Evolutionary conservation across 2,797 vertebrate genomes (phyloP).

Genomic region (Nyctibius grandis): DNA sequence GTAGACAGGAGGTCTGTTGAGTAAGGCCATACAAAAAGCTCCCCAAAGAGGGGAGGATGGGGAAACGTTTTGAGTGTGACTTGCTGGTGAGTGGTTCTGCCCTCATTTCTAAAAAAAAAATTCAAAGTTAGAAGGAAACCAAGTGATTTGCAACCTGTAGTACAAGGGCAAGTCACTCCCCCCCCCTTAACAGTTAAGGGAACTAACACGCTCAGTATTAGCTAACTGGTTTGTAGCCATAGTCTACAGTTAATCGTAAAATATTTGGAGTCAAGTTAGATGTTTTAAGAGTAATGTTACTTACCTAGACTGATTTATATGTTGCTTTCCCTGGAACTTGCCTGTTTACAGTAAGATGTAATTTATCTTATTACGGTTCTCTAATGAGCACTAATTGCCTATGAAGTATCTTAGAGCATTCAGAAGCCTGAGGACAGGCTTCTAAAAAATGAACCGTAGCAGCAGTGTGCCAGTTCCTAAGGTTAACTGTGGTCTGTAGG

Average conservation of each 20-base stretch:
- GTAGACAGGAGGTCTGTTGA: too few species aligned
- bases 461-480: neutral
- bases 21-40: neutral
- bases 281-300: neutral
- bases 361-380: neutral
- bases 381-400: neutral
- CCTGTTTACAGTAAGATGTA: neutral
- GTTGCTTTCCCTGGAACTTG: neutral
- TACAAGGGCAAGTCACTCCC: rapidly evolving
- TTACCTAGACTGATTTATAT: too few species aligned
- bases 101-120: neutral
- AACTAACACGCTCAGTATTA: neutral
- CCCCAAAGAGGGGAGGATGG: neutral
- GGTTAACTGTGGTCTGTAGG: neutral
- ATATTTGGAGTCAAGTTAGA: too few species aligned
- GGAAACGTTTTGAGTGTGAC: neutral
- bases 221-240: neutral
- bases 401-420: neutral
- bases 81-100: neutral
- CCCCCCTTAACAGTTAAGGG: neutral
- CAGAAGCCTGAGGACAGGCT: too few species aligned
- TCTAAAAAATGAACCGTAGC: neutral
- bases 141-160: neutral
- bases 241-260: neutral
- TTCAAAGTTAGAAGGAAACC: neutral